Conservation (phyloP, 2,113 vertebrate species). For the Epinephelus lanceolatus region DNA sequence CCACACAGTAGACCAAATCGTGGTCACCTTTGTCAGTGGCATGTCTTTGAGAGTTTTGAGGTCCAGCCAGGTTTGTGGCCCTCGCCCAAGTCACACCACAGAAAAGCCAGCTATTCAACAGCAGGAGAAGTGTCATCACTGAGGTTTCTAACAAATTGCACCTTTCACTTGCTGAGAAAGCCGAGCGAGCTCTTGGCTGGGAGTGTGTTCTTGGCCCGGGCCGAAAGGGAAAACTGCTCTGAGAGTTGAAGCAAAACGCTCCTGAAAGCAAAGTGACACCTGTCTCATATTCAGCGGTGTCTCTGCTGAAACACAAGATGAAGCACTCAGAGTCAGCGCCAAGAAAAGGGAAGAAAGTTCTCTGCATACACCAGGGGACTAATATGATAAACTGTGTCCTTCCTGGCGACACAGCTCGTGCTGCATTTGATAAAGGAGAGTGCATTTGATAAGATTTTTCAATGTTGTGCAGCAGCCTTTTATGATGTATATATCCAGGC, state of each 20-base stretch:
- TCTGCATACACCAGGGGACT: background rate
- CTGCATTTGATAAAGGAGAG: conserved; percentile 55
- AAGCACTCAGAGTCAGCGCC: conserved; percentile 6
- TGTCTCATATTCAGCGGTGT: conserved; percentile 54
- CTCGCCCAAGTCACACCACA: conserved; percentile 43
- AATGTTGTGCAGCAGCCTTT: conserved; percentile 9
- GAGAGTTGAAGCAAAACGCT: conserved; percentile 42
- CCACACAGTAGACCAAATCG: conserved; percentile 1
- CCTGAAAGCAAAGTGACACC: conserved; percentile 67
- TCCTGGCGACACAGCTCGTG: conserved; percentile 3
- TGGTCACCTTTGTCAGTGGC: conserved; percentile 27
- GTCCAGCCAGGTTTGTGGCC: conserved; percentile 60
- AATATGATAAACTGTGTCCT: conserved; percentile 54
- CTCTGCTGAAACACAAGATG: conserved; percentile 36
- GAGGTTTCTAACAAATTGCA: conserved; percentile 74
- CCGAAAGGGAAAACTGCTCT: conserved; percentile 35
- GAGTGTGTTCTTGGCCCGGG: conserved; percentile 31
- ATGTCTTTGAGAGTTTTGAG: conserved; percentile 20
- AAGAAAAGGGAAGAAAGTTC: conserved; percentile 16
- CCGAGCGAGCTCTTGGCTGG: conserved; percentile 42
- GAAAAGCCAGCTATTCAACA: conserved; percentile 50
- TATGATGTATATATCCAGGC: conserved; percentile 34
- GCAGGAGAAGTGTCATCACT: conserved; percentile 62
- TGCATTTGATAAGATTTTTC: conserved; percentile 37
- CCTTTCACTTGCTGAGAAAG: conserved; percentile 59